Conservation (phyloP, 2,113 vertebrate genomes). For the Oreochromis tanganicae region DNA sequence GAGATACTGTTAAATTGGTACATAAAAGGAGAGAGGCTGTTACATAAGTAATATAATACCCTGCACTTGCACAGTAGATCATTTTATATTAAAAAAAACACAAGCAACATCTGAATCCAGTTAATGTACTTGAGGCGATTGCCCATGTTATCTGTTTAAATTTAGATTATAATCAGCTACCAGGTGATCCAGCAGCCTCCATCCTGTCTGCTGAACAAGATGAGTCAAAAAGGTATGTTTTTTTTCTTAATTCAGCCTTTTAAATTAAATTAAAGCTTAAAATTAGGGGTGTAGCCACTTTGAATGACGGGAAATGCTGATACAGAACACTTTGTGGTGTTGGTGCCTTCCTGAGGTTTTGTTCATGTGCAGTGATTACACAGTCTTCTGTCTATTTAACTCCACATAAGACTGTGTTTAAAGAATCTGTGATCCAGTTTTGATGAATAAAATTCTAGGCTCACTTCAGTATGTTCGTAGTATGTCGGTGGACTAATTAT, state of each 20-base stretch:
- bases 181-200: rapidly evolving
- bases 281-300: neutral
- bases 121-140: neutral
- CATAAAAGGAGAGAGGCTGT: neutral
- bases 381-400: neutral
- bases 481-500: neutral
- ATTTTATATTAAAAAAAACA: neutral
- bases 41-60: neutral
- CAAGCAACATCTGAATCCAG: neutral
- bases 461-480: neutral
- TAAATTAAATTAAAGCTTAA: neutral
- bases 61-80: neutral
- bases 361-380: neutral
- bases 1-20: neutral
- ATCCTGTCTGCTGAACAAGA: neutral
- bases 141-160: neutral
- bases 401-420: neutral
- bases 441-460: rapidly evolving
- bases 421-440: neutral
- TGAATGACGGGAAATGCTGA: neutral
- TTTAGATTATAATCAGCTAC: neutral
- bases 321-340: neutral
- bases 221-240: rapidly evolving
- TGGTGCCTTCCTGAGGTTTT: neutral
- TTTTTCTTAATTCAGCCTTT: neutral